phyloP scores from a whole-genome alignment of 2,113 vertebrate species.

The Speoplatyrhinus poulsoni region DNA sequence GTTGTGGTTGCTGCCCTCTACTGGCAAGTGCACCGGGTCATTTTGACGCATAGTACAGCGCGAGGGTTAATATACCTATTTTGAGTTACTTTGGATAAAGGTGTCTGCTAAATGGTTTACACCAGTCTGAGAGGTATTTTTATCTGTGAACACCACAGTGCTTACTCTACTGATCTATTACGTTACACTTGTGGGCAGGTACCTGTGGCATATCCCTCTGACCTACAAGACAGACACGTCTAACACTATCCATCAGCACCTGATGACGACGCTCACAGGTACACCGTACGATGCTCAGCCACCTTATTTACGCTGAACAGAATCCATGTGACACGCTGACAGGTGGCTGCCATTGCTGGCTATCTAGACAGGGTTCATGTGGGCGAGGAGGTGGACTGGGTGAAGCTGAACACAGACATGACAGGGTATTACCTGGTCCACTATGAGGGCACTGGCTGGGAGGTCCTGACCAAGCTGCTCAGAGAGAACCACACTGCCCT shows the following conservation, averaged over 20 bases:
- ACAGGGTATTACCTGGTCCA: constrained; percentile 82
- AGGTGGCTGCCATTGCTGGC: neutral
- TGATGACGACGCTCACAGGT: constrained; percentile 69
- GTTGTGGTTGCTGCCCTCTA: no score
- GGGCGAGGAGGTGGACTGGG: constrained; percentile 69
- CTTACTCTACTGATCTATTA: no score
- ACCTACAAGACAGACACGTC: constrained; percentile 71
- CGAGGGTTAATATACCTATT: no score
- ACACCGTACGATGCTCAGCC: neutral
- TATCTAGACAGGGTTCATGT: constrained; percentile 70
- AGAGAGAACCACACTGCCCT: constrained; percentile 77
- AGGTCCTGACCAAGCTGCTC: constrained; percentile 67
- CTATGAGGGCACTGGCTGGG: constrained; percentile 78
- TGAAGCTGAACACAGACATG: constrained; percentile 81
- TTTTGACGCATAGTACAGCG: no score
- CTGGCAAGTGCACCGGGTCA: no score
- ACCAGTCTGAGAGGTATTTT: no score
- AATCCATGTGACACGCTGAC: no score
- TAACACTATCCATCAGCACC: constrained; percentile 58
- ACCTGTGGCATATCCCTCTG: constrained; percentile 74
- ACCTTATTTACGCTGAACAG: no score
- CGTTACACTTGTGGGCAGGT: constrained; percentile 46
- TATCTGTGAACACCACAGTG: no score
- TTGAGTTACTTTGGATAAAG: no score
- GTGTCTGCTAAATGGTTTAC: no score